Conservation (phyloP, 2,888 invertebrate genomes). For the Melipona beecheii region DNA sequence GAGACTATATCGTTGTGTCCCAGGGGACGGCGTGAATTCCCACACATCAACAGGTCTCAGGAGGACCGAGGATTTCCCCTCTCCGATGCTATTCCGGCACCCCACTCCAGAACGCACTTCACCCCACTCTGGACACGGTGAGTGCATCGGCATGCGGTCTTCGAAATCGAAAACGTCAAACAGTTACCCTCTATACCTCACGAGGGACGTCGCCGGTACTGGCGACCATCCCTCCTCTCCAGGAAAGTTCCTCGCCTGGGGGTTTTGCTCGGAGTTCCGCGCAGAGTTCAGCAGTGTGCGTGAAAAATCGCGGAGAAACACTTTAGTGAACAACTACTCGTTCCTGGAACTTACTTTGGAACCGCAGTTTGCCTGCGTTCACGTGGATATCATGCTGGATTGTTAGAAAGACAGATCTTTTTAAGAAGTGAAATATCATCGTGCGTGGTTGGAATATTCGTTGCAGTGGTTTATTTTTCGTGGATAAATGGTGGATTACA, state of each 20-base stretch:
- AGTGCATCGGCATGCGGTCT: conserved; percentile 83
- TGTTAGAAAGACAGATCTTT: not conserved
- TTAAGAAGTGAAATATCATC: not conserved
- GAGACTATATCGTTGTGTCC: conserved; percentile 57
- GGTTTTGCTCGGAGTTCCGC: not conserved
- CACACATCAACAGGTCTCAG: conserved; percentile 84
- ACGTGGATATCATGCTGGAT: not conserved
- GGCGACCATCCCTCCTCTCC: conserved; percentile 42
- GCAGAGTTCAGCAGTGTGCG: not conserved
- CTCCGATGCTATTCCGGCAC: conserved; percentile 69
- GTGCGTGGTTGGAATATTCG: not conserved
- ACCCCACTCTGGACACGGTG: conserved; percentile 69
- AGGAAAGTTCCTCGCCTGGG: not conserved
- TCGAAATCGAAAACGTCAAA: conserved; percentile 83
- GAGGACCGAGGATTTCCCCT: conserved; percentile 76
- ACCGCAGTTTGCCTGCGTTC: not conserved
- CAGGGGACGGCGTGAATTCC: conserved; percentile 80
- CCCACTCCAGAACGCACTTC: conserved; percentile 68
- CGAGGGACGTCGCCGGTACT: conserved; percentile 66
- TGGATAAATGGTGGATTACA: conserved; percentile 81
- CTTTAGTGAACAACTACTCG: not conserved
- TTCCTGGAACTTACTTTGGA: too few relatives aligned
- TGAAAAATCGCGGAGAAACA: not conserved
- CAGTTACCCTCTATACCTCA: conserved; percentile 82
- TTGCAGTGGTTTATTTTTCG: conserved; percentile 11